Percentiles rank a stretch among this genome's conserved stretches.
Evolutionary conservation across 2,888 invertebrate species (phyloP).

Genomic region (Malacosoma neustria): DNA sequence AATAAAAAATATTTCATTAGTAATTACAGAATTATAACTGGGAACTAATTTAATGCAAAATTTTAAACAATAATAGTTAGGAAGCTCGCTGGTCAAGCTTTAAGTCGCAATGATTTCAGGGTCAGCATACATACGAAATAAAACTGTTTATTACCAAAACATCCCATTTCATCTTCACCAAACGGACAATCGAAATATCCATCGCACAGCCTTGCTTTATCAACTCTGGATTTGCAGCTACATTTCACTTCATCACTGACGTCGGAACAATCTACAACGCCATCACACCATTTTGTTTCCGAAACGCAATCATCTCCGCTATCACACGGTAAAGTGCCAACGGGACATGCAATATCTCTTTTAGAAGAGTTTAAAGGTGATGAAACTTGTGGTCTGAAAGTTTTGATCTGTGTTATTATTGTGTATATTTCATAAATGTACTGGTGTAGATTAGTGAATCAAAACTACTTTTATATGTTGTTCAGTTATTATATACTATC

Average conservation of each 20-base stretch:
- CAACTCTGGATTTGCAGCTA: conserved; percentile 81
- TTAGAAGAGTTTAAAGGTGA: conserved; percentile 17
- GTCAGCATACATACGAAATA: too few relatives aligned
- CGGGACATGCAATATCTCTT: conserved; percentile 39
- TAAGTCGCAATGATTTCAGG: too few relatives aligned
- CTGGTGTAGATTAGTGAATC: too few relatives aligned
- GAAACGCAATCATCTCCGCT: conserved; percentile 68
- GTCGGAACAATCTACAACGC: conserved; percentile 82
- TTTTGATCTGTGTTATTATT: too few relatives aligned
- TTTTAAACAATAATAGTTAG: too few relatives aligned
- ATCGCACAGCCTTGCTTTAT: conserved; percentile 81
- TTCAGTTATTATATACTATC: too few relatives aligned
- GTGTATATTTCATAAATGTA: too few relatives aligned
- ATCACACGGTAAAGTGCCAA: conserved; percentile 36
- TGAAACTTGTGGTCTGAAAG: not conserved
- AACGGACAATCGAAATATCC: conserved; percentile 88
- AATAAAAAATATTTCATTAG: too few relatives aligned
- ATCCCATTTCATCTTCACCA: conserved; percentile 87
- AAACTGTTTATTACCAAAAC: conserved; percentile 86
- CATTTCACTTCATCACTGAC: conserved; percentile 86
- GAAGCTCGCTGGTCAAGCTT: too few relatives aligned
- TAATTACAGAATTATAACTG: too few relatives aligned
- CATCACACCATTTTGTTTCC: conserved; percentile 80
- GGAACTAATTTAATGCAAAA: too few relatives aligned
- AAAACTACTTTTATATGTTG: too few relatives aligned